These are phyloP conservation scores for Galbula dea DNA, from an alignment of 2,113 vertebrate genomes.

Conservation along the genomic window DNA sequence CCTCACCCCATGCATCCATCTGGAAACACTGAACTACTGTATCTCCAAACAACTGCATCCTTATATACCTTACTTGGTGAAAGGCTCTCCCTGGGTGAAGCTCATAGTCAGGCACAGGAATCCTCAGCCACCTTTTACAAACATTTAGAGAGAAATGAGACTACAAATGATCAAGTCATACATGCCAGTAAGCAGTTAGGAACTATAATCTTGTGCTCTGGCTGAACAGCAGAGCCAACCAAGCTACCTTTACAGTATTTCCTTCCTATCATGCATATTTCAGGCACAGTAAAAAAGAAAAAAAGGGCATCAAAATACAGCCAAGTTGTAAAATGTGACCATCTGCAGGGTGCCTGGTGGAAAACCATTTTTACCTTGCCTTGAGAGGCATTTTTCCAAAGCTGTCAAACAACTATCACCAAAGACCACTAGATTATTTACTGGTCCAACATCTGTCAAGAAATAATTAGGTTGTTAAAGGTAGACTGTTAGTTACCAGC, in stretches of 20 bases:
- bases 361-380: conserved; percentile 39
- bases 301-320: conserved; percentile 17
- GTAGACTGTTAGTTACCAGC: conserved; percentile 48
- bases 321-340: conserved; percentile 49
- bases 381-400: conserved; percentile 40
- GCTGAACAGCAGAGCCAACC: not conserved
- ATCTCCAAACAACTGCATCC: not conserved
- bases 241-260: conserved; percentile 9
- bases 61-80: not conserved
- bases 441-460: conserved; percentile 62
- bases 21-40: not conserved
- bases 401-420: conserved; percentile 33
- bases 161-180: not conserved
- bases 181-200: conserved; percentile 9
- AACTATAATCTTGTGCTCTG: not conserved
- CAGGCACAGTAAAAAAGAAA: not conserved
- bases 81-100: not conserved
- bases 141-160: not conserved
- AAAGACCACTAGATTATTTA: conserved; percentile 60
- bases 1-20: not conserved
- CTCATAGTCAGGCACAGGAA: not conserved
- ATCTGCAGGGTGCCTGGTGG: conserved; percentile 24
- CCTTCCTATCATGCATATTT: conserved; percentile 45
- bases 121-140: not conserved
- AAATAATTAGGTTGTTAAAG: conserved; percentile 65